Percentiles rank a stretch among this genome's conserved stretches.
phyloP scores from a whole-genome alignment of 2,113 vertebrate species.

The Aphyosemion australe region DNA sequence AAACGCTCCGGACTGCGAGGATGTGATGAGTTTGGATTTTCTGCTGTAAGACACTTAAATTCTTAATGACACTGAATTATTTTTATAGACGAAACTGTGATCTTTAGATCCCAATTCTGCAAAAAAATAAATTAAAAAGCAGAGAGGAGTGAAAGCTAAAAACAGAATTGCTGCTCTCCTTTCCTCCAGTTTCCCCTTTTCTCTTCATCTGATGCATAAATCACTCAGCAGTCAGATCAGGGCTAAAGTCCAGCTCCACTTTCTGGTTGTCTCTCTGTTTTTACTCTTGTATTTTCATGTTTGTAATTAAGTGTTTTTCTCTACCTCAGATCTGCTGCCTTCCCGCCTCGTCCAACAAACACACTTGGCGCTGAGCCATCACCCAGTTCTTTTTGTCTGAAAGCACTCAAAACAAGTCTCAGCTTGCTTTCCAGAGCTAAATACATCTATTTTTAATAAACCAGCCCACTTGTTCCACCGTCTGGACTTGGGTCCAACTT shows the following conservation, averaged over 20 bases:
- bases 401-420: neutral
- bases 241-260: neutral
- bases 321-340: neutral
- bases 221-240: neutral
- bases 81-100: neutral
- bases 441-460: too few relatives aligned
- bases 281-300: neutral
- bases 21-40: neutral
- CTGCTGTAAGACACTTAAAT: neutral
- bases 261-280: neutral
- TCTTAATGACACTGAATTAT: neutral
- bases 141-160: neutral
- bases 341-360: neutral
- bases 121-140: neutral
- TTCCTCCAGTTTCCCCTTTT: neutral
- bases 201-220: too few relatives aligned
- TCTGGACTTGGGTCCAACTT: too few relatives aligned
- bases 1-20: neutral
- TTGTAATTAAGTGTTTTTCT: neutral
- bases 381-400: neutral
- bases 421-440: too few relatives aligned
- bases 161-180: neutral
- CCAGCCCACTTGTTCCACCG: too few relatives aligned
- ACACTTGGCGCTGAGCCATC: neutral
- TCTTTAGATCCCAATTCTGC: neutral